phyloP scores from a whole-genome alignment of 2,113 vertebrate species.

The Loxodonta africana region DNA sequence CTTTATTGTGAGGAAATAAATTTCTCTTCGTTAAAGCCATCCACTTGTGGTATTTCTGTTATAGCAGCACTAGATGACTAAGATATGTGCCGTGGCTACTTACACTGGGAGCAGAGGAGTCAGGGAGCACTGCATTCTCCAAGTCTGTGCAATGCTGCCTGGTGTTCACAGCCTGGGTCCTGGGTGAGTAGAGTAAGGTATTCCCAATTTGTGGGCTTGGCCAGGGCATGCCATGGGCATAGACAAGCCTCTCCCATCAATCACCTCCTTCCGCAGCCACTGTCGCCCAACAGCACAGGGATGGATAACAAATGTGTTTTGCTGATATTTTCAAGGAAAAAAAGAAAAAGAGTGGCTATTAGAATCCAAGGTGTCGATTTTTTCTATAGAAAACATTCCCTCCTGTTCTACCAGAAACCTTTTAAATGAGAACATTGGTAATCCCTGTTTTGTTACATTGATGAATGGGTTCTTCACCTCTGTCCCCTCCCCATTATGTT shows the following conservation, averaged over 20 bases:
- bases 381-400: constrained; percentile 45
- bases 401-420: constrained; percentile 46
- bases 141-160: constrained; percentile 54
- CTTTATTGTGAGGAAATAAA: no score
- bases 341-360: not conserved
- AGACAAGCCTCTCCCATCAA: constrained; percentile 66
- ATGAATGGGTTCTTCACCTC: constrained; percentile 35
- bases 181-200: constrained; percentile 50
- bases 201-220: constrained; percentile 64
- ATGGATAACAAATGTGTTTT: constrained; percentile 68
- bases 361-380: constrained; percentile 56
- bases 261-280: constrained; percentile 61
- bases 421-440: constrained; percentile 67
- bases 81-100: not conserved
- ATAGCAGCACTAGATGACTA: no score
- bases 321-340: constrained; percentile 66
- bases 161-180: constrained; percentile 60
- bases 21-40: no score
- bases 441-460: constrained; percentile 64
- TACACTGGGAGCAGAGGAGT: constrained; percentile 27
- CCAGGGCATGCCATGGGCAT: constrained; percentile 21
- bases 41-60: no score
- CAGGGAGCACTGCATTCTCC: constrained; percentile 48
- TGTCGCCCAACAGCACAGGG: not conserved
- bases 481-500: constrained; percentile 59